Conservation (phyloP, 2,113 vertebrate genomes). For the Chaetodon auriga region DNA sequence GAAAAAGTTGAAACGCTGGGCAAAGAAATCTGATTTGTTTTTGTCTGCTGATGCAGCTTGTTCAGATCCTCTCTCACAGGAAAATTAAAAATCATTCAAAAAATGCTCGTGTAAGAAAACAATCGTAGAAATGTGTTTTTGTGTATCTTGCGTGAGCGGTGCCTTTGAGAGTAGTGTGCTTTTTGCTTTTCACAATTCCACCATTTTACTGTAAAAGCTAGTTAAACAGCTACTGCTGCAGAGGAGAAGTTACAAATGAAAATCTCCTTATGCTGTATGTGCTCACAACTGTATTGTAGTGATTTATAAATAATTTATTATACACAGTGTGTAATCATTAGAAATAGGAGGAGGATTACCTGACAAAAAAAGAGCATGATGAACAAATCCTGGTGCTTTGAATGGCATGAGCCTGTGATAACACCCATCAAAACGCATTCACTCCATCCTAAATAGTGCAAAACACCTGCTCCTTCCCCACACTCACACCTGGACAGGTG, state of each 20-base stretch:
- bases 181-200: neutral
- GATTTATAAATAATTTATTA: neutral
- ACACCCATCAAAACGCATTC: neutral
- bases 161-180: neutral
- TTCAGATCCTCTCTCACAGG: neutral
- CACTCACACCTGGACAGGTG: neutral
- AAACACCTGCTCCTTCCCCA: neutral
- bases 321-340: neutral
- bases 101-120: neutral
- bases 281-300: neutral
- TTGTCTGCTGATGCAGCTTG: neutral
- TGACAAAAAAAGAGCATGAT: neutral
- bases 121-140: neutral
- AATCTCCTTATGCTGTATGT: neutral
- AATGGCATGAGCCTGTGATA: neutral
- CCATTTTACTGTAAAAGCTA: no score
- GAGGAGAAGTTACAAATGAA: neutral
- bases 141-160: neutral
- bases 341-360: neutral
- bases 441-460: neutral
- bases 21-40: neutral
- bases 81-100: neutral
- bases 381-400: neutral
- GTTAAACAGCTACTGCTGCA: neutral
- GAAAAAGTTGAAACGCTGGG: neutral